Base-by-base conservation (phyloP, 64 coral and sea anemone species). In the Porites australiensis region DNA sequence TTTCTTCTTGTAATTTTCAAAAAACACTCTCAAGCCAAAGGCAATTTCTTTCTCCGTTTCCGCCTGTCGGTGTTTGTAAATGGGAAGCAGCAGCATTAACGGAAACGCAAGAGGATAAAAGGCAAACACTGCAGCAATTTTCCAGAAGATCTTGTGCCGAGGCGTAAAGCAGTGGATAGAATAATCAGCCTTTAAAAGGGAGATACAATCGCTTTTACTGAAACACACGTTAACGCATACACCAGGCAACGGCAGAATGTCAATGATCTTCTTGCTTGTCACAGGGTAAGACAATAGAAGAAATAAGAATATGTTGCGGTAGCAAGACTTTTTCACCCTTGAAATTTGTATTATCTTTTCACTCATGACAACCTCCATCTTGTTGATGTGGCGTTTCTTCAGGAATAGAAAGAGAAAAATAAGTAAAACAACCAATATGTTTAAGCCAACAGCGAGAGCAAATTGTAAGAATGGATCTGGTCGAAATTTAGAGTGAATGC, bases 51-150 rank as follows among this genome's bases (percentile, higher is more conserved):
- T 57, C 12, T 64, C 62, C 4, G 62, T 64, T 14, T 64, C 62
- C 18, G 62, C 13, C 13, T 19, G 8, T 4, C 62, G 62, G 58
- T 90, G 90, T 37, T 90, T 81, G 78, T 88, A 95, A 12, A 95
- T 86, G 20, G 89, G 54, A 22, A 95, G 7, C 2, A 95, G 69
- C 4, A 95, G 83, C 6, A 90, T 44, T 58, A 95, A 47, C 86
- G 93, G 93, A 67, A 95, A 95, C n/a, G 87, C 93, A 52, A 95
- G 86, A 4, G 93, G 93, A 37, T 95, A 95, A 8, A 85, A 9
- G 45, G 90, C 70, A 72, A 85, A 95, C 14, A 43, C 93, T 4
- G 72, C 77, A 44, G 88, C 93, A 50, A 82, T 68, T 18, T 64
- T 86, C 75, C 82, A 94, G 86, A 81, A 94, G 63, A 60, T 63